A percentile compares a stretch with the other conserved stretches of the same genome.
These are phyloP conservation scores for Clarias magur DNA, from an alignment of 2,113 vertebrate genomes.

Conservation along the genomic window DNA sequence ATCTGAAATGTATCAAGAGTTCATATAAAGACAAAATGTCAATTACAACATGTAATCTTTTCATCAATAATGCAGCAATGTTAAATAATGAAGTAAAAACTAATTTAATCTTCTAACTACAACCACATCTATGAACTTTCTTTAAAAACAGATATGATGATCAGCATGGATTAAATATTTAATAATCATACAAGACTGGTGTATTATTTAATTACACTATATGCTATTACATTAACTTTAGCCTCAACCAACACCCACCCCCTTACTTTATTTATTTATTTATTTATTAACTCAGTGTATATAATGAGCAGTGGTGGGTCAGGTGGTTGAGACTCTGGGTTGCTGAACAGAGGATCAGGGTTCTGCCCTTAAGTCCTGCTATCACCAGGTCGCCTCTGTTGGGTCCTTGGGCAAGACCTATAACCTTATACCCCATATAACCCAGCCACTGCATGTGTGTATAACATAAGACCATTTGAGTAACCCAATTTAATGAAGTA, in stretches of 20 bases:
- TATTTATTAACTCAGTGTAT: not conserved
- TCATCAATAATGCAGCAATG: not conserved
- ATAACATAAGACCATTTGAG: not conserved
- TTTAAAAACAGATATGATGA: not conserved
- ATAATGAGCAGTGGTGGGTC: not conserved
- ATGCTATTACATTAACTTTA: not conserved
- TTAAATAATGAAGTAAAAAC: not conserved
- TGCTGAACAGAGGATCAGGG: too few species aligned
- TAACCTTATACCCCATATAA: too few species aligned
- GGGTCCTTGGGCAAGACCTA: too few species aligned
- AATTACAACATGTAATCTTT: not conserved
- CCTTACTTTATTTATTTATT: not conserved
- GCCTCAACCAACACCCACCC: not conserved
- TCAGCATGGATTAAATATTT: not conserved
- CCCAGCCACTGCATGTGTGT: too few species aligned
- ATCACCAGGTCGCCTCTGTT: too few species aligned
- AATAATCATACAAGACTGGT: not conserved
- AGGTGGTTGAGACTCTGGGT: too few species aligned
- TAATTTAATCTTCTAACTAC: not conserved
- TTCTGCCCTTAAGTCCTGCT: too few species aligned
- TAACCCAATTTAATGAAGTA: not conserved
- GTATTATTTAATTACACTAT: not conserved
- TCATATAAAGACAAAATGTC: not conserved
- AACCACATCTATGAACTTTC: not conserved
- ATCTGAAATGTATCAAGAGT: not conserved